phyloP scores from a whole-genome alignment of 1,140 invertebrate genomes.

The Psix sp. region DNA sequence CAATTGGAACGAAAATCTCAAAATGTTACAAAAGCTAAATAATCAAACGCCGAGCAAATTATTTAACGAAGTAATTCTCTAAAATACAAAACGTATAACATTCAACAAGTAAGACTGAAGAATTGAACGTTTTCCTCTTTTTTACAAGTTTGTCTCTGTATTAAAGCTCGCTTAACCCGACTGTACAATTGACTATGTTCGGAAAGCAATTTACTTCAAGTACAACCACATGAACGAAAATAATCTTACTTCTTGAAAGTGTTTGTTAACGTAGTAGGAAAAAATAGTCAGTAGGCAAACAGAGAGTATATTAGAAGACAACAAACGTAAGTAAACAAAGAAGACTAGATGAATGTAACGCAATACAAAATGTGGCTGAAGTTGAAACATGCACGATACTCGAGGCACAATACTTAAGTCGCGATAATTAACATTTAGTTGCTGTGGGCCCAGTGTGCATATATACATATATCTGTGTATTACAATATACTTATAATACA shows the following conservation, averaged over 20 bases:
- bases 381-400: slow-evolving; percentile 11
- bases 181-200: too few species aligned
- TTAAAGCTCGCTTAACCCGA: not conserved
- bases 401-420: slow-evolving; percentile 44
- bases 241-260: slow-evolving; percentile 45
- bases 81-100: slow-evolving; percentile 3
- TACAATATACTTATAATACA: not conserved
- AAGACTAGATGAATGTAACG: slow-evolving; percentile 24
- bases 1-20: too few species aligned
- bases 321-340: slow-evolving; percentile 8
- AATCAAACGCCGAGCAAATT: too few species aligned
- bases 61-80: too few species aligned
- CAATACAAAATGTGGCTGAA: slow-evolving; percentile 12
- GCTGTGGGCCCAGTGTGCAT: too few species aligned
- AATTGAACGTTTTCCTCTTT: not conserved
- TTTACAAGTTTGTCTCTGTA: not conserved
- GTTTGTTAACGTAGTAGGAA: slow-evolving; percentile 15
- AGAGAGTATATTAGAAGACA: slow-evolving; percentile 30
- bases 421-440: too few species aligned
- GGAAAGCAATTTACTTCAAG: slow-evolving; percentile 14
- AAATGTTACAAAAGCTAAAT: too few species aligned
- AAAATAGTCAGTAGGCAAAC: slow-evolving; percentile 17
- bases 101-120: slow-evolving; percentile 42
- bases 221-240: slow-evolving; percentile 14
- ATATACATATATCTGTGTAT: too few species aligned